Conservation (phyloP, 2,888 invertebrate species). For the Ochropacha duplaris region DNA sequence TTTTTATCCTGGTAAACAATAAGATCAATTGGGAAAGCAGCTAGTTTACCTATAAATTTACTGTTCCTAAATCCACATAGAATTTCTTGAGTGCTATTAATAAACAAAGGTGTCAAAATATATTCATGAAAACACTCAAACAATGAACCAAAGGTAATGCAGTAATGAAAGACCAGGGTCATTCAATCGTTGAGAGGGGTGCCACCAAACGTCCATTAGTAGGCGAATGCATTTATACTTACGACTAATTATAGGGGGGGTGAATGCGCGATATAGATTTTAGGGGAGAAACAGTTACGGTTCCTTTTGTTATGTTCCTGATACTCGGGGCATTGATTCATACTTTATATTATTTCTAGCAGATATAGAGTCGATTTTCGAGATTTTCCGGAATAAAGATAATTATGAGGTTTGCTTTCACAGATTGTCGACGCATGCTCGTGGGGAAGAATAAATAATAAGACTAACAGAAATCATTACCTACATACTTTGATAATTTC, state of each 20-base stretch:
- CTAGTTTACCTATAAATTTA: too few species aligned
- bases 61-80: too few species aligned
- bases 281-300: constrained; percentile 16
- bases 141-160: constrained; percentile 16
- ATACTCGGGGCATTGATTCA: background rate
- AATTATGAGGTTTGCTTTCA: too few species aligned
- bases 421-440: too few species aligned
- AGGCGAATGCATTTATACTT: constrained; percentile 63
- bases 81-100: too few species aligned
- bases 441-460: too few species aligned
- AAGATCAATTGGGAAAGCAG: too few species aligned
- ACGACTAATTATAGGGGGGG: constrained; percentile 57
- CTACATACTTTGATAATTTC: too few species aligned
- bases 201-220: constrained; percentile 58
- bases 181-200: constrained; percentile 11
- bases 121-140: constrained; percentile 10
- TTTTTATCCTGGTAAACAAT: too few species aligned
- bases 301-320: constrained; percentile 18
- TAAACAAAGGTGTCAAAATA: background rate
- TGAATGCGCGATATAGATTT: constrained; percentile 27
- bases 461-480: too few species aligned
- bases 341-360: background rate
- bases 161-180: constrained; percentile 31
- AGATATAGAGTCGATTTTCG: background rate
- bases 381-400: too few species aligned